Conservation (phyloP, 2,113 vertebrate genomes). For the Paradisaea rubra region DNA sequence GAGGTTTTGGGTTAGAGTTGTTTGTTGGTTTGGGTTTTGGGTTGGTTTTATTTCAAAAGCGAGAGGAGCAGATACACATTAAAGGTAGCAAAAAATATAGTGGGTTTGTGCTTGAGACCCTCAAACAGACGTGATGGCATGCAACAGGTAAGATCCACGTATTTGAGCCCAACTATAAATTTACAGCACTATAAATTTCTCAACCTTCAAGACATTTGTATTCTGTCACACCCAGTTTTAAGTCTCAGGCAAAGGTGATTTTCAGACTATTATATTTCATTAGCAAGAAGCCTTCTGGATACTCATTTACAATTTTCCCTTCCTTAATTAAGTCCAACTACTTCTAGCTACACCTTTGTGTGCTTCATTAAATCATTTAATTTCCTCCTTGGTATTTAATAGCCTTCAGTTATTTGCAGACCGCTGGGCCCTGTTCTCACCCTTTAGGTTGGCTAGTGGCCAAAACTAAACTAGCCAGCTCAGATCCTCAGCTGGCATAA, state of each 20-base stretch:
- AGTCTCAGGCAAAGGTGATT: not conserved
- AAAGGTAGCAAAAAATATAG: not conserved
- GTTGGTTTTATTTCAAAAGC: not conserved
- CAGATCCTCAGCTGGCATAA: slow-evolving; percentile 10
- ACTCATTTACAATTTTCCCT: slow-evolving; percentile 22
- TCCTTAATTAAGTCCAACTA: slow-evolving; percentile 45
- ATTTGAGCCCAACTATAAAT: not conserved
- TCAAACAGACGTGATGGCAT: not conserved
- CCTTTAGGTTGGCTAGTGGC: slow-evolving; percentile 33
- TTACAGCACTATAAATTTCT: not conserved
- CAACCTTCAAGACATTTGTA: not conserved
- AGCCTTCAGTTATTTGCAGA: slow-evolving; percentile 25
- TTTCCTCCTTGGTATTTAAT: slow-evolving; percentile 45
- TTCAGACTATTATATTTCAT: slow-evolving; percentile 14
- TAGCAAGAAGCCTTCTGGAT: slow-evolving; percentile 1
- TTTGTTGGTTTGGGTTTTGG: not conserved
- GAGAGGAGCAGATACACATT: not conserved
- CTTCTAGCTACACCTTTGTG: slow-evolving; percentile 38
- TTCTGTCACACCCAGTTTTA: not conserved
- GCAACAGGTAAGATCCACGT: not conserved
- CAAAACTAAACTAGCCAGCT: slow-evolving; percentile 47
- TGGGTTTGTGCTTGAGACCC: not conserved
- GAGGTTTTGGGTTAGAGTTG: not conserved
- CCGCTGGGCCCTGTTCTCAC: not conserved
- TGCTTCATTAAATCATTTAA: slow-evolving; percentile 46